Percentiles rank a stretch among this genome's conserved stretches.
phyloP scores from a whole-genome alignment of 1,140 invertebrate genomes.

The Teleogryllus occipitalis region DNA sequence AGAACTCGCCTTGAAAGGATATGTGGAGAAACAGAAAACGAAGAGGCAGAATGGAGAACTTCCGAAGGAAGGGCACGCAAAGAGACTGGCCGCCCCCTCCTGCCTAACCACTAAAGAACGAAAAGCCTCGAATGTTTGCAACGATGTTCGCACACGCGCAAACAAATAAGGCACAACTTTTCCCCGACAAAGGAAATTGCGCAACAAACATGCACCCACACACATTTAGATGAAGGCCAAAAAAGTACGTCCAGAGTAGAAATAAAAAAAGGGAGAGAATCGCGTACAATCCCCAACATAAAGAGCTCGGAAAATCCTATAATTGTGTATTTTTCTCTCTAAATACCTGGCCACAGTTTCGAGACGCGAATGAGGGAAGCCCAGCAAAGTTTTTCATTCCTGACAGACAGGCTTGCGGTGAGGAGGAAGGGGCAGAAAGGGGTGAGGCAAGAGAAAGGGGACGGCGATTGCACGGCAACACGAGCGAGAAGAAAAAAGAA shows the following conservation, averaged over 20 bases:
- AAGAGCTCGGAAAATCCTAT: background rate
- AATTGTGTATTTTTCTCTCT: slow-evolving; percentile 1
- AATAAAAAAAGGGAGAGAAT: background rate
- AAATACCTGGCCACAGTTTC: background rate
- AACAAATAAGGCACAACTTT: background rate
- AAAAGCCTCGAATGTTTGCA: background rate
- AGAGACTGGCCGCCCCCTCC: too few relatives aligned
- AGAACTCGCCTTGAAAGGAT: too few relatives aligned
- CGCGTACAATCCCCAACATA: background rate
- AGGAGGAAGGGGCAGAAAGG: background rate
- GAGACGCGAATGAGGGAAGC: background rate
- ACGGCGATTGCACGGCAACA: background rate
- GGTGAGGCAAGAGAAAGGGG: background rate
- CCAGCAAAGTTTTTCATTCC: background rate
- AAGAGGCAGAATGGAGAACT: too few relatives aligned
- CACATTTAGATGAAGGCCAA: background rate
- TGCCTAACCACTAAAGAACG: background rate
- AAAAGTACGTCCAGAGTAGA: background rate
- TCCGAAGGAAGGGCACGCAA: too few relatives aligned
- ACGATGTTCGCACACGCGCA: background rate
- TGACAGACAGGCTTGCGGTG: background rate
- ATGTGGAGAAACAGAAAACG: too few relatives aligned
- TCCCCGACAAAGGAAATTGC: background rate
- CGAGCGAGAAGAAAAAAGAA: too few relatives aligned
- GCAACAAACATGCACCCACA: background rate